Evolutionary conservation across 2,888 invertebrate genomes (phyloP).

Genomic region (Catocala fraxini): DNA sequence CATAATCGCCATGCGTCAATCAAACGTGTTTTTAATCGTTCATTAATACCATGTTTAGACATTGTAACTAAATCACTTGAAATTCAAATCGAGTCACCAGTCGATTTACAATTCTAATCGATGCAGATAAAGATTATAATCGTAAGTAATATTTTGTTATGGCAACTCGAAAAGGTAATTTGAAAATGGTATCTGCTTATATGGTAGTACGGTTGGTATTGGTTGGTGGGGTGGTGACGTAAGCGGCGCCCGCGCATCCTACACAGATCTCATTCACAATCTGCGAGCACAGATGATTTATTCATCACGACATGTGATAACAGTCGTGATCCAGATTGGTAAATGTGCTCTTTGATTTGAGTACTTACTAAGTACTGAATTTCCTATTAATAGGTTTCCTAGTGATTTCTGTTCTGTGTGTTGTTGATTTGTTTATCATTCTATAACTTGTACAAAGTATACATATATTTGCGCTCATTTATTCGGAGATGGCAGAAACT

Average conservation of each 20-base stretch:
- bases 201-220: conserved; percentile 53
- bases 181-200: conserved; percentile 59
- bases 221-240: conserved; percentile 63
- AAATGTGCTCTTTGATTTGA: conserved; percentile 58
- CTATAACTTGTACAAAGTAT: no score
- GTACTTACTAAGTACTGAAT: neutral
- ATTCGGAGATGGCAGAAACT: no score
- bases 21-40: conserved; percentile 47
- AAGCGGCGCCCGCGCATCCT: conserved; percentile 75
- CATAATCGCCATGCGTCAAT: conserved; percentile 45
- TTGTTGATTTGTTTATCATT: neutral
- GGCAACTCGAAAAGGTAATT: conserved; percentile 42
- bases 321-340: conserved; percentile 62
- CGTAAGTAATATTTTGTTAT: conserved; percentile 19
- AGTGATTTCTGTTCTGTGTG: neutral
- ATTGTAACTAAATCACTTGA: conserved; percentile 46
- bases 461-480: no score
- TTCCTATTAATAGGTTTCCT: conserved; percentile 1
- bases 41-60: conserved; percentile 51
- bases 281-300: conserved; percentile 73
- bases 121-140: conserved; percentile 36
- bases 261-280: conserved; percentile 70
- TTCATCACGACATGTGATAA: conserved; percentile 67
- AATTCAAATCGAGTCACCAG: conserved; percentile 13
- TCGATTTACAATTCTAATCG: conserved; percentile 32